Conservation (phyloP, 2,888 invertebrate genomes). For the Scaptomyza caliginosa region DNA sequence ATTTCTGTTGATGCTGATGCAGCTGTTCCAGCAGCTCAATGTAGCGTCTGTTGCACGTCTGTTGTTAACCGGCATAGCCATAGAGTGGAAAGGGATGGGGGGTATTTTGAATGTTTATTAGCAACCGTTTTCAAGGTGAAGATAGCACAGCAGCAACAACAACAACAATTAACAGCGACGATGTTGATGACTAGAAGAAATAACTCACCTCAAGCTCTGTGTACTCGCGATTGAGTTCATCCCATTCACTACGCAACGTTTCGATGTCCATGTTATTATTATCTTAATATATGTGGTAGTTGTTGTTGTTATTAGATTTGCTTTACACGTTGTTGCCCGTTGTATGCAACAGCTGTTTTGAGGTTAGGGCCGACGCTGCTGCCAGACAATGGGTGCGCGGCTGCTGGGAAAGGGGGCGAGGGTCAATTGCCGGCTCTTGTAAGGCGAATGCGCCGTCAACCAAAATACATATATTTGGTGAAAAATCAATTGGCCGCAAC, state of each 20-base stretch:
- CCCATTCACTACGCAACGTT: conserved; percentile 89
- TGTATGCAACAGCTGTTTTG: conserved; percentile 72
- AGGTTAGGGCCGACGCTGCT: conserved; percentile 44
- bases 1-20: conserved; percentile 92
- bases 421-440: conserved; percentile 41
- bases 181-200: not conserved
- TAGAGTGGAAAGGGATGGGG: not conserved
- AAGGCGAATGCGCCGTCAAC: conserved; percentile 10
- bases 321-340: conserved; percentile 39
- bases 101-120: conserved; percentile 11
- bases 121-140: conserved; percentile 44
- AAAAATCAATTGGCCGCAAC: conserved; percentile 55
- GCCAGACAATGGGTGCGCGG: conserved; percentile 2
- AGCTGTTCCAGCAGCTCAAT: conserved; percentile 93
- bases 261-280: conserved; percentile 85
- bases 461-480: conserved; percentile 36
- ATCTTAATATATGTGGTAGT: conserved; percentile 14
- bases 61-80: too few relatives aligned
- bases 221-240: conserved; percentile 91
- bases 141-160: not conserved
- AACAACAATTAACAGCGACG: not conserved
- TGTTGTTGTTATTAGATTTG: conserved; percentile 20
- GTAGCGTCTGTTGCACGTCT: conserved; percentile 90
- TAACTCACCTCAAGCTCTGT: conserved; percentile 90
- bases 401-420: not conserved